phyloP scores from a whole-genome alignment of 2,797 vertebrate species.

The Cuniculus paca region DNA sequence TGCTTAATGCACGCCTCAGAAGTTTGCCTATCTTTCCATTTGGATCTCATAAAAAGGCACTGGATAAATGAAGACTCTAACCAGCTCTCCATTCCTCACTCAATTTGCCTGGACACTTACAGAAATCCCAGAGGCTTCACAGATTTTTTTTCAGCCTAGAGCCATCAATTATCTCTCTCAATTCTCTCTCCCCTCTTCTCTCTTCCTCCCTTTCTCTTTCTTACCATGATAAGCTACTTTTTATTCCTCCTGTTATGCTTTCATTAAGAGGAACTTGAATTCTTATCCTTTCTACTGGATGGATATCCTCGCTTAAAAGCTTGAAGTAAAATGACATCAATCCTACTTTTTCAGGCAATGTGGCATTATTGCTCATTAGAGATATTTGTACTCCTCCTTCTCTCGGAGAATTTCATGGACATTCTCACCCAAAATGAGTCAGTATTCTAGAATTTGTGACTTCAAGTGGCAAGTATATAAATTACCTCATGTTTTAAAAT shows the following conservation, averaged over 20 bases:
- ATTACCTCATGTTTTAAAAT: neutral
- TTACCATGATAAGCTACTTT: constrained; percentile 26
- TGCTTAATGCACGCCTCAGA: neutral
- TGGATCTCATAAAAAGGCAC: neutral
- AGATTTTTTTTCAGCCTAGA: neutral
- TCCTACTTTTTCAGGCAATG: neutral
- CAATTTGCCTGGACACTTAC: neutral
- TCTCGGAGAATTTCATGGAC: constrained; percentile 49
- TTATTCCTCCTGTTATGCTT: constrained; percentile 63
- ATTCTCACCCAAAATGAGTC: constrained; percentile 41
- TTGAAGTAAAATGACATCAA: constrained; percentile 44
- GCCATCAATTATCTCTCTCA: neutral
- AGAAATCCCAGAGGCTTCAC: neutral
- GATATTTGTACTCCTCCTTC: constrained; percentile 20
- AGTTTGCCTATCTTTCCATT: neutral
- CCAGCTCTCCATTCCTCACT: neutral
- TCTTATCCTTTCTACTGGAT: constrained; percentile 42
- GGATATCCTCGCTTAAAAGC: constrained; percentile 45
- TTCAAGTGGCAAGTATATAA: neutral
- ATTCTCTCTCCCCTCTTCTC: neutral
- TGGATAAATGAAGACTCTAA: constrained; percentile 10
- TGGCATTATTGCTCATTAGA: neutral
- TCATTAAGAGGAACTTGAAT: constrained; percentile 26
- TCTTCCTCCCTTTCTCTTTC: neutral
- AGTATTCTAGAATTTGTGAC: constrained; percentile 51